Base-by-base conservation (phyloP, 2,888 invertebrate genomes). In the Harpalus rubripes region DNA sequence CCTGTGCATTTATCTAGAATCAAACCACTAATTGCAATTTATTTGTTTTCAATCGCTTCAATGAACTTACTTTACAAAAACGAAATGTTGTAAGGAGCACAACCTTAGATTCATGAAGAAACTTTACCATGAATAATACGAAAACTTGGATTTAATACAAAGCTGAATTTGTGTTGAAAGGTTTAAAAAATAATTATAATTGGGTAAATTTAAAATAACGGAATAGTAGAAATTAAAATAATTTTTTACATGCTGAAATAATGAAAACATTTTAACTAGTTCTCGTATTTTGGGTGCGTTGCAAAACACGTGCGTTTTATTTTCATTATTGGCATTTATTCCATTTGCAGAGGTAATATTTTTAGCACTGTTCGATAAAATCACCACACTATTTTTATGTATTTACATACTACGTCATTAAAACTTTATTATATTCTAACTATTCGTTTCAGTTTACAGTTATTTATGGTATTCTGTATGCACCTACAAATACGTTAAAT, bases 1-100 rank as follows among this genome's bases (percentile, higher is more conserved):
- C 26, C 68, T 0, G 22, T 22, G 65, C 41, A 16, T 44, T 65
- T 44, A 22, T 63, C 81, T 26, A 65, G 44, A n/a, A 63, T 58
- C 58, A 84, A 52, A 79, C 85, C 84, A 87, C 86, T 88, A 87
- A 88, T 88, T 87, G 86, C 87, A 86, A 88, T 88, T 88, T 88
- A 88, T 88, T 86, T 84, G 86, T 87, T 88, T 88, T 87, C 87
- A 88, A 88, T 88, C 87, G 87, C 85, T 85, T 72, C 82, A 86
- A 86, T 74, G 18, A 59, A 59, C 18, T 59, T 59, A 56, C 56
- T 56, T 56, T 15, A 56, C 56, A 56, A 10, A 56, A 56, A 56
- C 56, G 10, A 56, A 32, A 32, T 32, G 32, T 32, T 32, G 32
- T 32, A 32, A 32, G 32, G 6, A 32, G 0, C 32, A 32, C 22